phyloP scores from a whole-genome alignment of 2,113 vertebrate genomes.

The Indicator maculatus region DNA sequence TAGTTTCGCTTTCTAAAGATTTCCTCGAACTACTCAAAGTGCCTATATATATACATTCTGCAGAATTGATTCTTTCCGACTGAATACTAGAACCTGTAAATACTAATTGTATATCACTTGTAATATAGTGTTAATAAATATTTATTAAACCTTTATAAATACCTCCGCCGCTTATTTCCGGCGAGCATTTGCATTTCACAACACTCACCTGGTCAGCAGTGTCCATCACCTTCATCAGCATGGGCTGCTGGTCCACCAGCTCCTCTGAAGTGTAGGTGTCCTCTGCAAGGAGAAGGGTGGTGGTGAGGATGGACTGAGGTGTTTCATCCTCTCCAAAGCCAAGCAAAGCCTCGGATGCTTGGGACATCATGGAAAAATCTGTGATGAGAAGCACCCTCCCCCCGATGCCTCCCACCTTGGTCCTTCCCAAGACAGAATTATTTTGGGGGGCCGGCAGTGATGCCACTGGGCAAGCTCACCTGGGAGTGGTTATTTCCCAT shows the following conservation, averaged over 20 bases:
- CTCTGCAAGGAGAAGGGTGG: constrained; percentile 76
- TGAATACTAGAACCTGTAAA: too few species aligned
- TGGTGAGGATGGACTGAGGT: neutral
- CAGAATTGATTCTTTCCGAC: too few species aligned
- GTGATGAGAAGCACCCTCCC: neutral
- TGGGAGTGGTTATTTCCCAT: neutral
- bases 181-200: too few species aligned
- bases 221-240: constrained; percentile 90
- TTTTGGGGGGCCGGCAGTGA: neutral
- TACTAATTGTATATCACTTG: too few species aligned
- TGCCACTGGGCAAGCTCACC: neutral
- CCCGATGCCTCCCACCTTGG: neutral
- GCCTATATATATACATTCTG: too few species aligned
- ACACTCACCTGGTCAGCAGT: constrained; percentile 92
- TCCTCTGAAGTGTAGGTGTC: constrained; percentile 90
- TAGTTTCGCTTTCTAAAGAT: too few species aligned
- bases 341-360: neutral
- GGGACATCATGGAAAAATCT: neutral
- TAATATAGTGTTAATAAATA: too few species aligned
- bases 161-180: too few species aligned
- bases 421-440: neutral
- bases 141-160: too few species aligned
- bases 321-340: neutral
- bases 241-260: constrained; percentile 86
- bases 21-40: too few species aligned